Percentiles rank a stretch among this genome's conserved stretches.
These are phyloP conservation scores for Siphlonurus alternatus DNA, from an alignment of 2,888 invertebrate species.

Conservation along the genomic window DNA sequence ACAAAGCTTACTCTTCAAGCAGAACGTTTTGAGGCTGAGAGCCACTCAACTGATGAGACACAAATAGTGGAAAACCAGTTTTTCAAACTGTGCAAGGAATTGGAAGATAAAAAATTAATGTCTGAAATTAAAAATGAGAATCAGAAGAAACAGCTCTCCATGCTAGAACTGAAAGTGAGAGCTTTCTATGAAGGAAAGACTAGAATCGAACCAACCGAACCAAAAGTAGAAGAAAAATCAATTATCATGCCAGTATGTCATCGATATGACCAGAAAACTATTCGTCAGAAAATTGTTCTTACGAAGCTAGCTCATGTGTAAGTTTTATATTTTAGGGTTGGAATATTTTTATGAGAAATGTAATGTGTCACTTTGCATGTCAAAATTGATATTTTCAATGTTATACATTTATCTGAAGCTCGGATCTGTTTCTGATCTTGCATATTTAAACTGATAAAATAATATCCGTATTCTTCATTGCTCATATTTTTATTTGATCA, in stretches of 20 bases:
- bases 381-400: too few relatives aligned
- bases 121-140: neutral
- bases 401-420: too few relatives aligned
- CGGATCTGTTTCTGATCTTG: too few relatives aligned
- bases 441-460: too few relatives aligned
- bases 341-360: too few relatives aligned
- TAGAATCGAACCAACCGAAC: constrained; percentile 12
- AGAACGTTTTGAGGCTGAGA: constrained; percentile 33
- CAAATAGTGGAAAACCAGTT: neutral
- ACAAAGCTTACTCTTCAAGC: constrained; percentile 37
- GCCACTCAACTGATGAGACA: constrained; percentile 21
- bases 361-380: too few relatives aligned
- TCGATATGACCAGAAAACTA: constrained; percentile 43
- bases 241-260: constrained; percentile 41
- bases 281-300: constrained; percentile 49
- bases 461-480: too few relatives aligned
- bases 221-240: constrained; percentile 22
- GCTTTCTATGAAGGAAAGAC: constrained; percentile 41
- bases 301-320: constrained; percentile 45
- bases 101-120: too few relatives aligned
- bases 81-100: neutral
- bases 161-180: constrained; percentile 39
- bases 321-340: constrained; percentile 21
- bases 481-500: too few relatives aligned
- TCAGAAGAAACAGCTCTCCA: constrained; percentile 42